Percentiles rank a stretch among this genome's conserved stretches.
These are phyloP conservation scores for Leptopterna dolabrata DNA, from an alignment of 2,888 invertebrate species.

Conservation along the genomic window DNA sequence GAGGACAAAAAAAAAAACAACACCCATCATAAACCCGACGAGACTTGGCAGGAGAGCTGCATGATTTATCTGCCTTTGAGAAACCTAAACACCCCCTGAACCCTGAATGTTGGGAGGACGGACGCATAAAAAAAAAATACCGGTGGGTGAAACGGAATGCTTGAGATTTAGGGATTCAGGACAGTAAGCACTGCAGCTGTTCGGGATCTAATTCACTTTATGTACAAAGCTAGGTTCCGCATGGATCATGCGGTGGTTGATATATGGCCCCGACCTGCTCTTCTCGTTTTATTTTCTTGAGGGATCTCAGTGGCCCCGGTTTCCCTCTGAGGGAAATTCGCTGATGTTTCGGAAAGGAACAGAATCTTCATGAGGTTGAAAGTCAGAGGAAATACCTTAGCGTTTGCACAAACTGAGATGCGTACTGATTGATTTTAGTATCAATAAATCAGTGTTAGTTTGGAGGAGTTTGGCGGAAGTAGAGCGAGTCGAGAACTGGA, in stretches of 20 bases:
- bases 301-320: too few relatives aligned
- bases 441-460: too few relatives aligned
- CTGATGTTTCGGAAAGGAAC: too few relatives aligned
- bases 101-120: slow-evolving; percentile 16
- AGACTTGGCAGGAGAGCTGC: slow-evolving; percentile 23
- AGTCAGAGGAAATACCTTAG: too few relatives aligned
- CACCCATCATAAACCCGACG: neutral
- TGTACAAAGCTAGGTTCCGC: slow-evolving; percentile 5
- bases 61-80: slow-evolving; percentile 20
- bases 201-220: slow-evolving; percentile 14
- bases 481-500: too few relatives aligned
- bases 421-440: too few relatives aligned
- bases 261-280: neutral
- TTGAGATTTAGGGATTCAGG: slow-evolving; percentile 21
- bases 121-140: neutral
- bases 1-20: neutral
- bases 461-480: too few relatives aligned
- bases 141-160: neutral
- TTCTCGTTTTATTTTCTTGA: neutral
- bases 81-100: slow-evolving; percentile 13
- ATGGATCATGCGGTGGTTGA: slow-evolving; percentile 5
- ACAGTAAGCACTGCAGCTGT: slow-evolving; percentile 22
- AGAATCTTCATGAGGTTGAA: too few relatives aligned
- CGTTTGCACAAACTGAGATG: too few relatives aligned
- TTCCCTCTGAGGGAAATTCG: too few relatives aligned